Percentiles rank a stretch among this genome's conserved stretches.
phyloP scores from a whole-genome alignment of 2,113 vertebrate genomes.

The Serranochromis macrocephalus region DNA sequence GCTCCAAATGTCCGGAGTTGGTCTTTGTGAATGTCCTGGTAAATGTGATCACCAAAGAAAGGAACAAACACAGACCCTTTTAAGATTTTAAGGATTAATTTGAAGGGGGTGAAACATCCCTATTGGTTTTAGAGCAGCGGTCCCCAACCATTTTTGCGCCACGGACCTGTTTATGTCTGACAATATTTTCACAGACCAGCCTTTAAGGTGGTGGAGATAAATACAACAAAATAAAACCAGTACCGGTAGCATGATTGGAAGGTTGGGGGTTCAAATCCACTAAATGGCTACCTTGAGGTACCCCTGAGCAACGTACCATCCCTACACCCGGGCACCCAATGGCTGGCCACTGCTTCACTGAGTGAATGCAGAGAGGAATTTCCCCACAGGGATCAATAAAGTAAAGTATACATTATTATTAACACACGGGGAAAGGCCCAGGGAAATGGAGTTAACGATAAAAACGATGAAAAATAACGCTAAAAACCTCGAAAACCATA shows the following conservation, averaged over 20 bases:
- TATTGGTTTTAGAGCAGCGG: neutral
- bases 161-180: accelerated
- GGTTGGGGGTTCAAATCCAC: neutral
- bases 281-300: neutral
- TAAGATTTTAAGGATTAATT: neutral
- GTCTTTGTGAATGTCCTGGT: neutral
- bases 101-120: neutral
- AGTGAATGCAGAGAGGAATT: neutral
- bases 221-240: neutral
- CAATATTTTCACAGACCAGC: neutral
- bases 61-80: neutral
- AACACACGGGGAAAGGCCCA: neutral
- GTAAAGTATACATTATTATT: neutral
- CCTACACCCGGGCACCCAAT: neutral
- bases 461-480: neutral
- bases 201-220: accelerated
- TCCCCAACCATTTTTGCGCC: neutral
- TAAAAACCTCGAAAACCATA: neutral
- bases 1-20: neutral
- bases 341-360: neutral
- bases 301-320: accelerated
- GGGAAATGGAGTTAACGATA: accelerated
- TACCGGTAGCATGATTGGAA: neutral
- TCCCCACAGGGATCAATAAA: neutral
- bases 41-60: neutral